Base-by-base conservation (phyloP, 2,797 vertebrate species). In the Hypotaenidia philippensis region DNA sequence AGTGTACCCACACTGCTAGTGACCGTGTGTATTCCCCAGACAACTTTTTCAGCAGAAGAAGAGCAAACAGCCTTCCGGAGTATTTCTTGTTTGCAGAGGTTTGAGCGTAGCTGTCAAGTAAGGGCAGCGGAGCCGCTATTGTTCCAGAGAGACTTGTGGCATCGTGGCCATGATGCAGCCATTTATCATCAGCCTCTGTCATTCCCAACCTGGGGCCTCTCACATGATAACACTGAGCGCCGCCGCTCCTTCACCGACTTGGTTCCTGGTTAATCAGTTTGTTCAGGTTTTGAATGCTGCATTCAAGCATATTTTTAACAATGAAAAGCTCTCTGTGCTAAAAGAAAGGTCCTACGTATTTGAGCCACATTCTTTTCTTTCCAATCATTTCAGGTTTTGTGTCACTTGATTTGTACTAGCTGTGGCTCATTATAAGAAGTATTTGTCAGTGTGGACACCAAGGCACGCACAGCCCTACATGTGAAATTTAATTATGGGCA, bases 241-340 rank as follows among this genome's bases (percentile, higher is more conserved):
- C 4, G 66, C 90, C 27, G 45, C 94, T 95, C 53, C 93, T 95
- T 96, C 94, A 64, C 91, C 90, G 85, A 90, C 94, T 91, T 94
- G 68, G 93, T 96, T 93, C 80, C 95, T 90, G 88, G 41, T 95
- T 96, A 96, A 96, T 97, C 93, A 88, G 93, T 95, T 96, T 93
- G 95, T 96, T 97, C 95, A 95, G 94, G 84, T 95, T 95, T 96
- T 97, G 94, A 95, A 96, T 82, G 89, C 90, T 93, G 96, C 89
- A 95, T 97, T 96, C 94, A 96, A 83, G 93, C 88, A 91, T 83
- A 93, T 91, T 96, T 96, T 92, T 92, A 95, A 95, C 82, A 95
- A 94, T 94, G 92, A 94, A 93, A 91, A 96, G 83, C 83, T 86
- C 88, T 96, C 92, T 93, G 76, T 96, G 92, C 88, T 94, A 80